Evolutionary conservation across 2,113 vertebrate species (phyloP).

Genomic region (Thamnophis sirtalis): DNA sequence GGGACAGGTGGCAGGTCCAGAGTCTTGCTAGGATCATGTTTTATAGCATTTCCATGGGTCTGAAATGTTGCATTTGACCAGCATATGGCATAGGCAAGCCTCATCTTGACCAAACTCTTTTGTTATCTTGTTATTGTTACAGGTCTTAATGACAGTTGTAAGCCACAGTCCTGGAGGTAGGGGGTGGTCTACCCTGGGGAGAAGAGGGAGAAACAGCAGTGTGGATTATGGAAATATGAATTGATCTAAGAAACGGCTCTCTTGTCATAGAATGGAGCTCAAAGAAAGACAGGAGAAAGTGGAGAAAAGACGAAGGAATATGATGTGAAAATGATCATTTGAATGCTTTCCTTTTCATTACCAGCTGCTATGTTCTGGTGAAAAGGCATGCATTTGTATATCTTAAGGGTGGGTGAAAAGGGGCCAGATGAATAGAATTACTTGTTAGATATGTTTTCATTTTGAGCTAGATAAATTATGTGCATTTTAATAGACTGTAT

Average conservation of each 20-base stretch:
- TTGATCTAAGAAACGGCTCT: slow-evolving; percentile 85
- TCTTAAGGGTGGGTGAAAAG: slow-evolving; percentile 69
- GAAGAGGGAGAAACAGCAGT: slow-evolving; percentile 82
- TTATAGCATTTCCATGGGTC: slow-evolving; percentile 65
- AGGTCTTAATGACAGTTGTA: slow-evolving; percentile 96
- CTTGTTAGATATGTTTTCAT: slow-evolving; percentile 75
- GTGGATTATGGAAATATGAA: slow-evolving; percentile 99
- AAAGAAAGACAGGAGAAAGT: slow-evolving; percentile 89
- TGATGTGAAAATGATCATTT: slow-evolving; percentile 86
- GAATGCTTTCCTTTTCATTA: slow-evolving; percentile 87
- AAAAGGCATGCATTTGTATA: slow-evolving; percentile 87
- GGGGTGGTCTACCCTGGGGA: slow-evolving; percentile 95
- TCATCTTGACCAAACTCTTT: slow-evolving; percentile 85
- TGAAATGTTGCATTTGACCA: slow-evolving; percentile 70
- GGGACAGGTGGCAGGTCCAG: slow-evolving; percentile 36
- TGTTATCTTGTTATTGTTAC: slow-evolving; percentile 95
- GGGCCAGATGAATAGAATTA: slow-evolving; percentile 74
- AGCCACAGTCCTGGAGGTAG: slow-evolving; percentile 88
- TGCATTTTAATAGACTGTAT: slow-evolving; percentile 76
- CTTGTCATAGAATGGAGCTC: slow-evolving; percentile 84
- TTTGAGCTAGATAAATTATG: slow-evolving; percentile 69
- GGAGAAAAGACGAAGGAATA: slow-evolving; percentile 81
- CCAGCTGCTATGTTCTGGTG: slow-evolving; percentile 87
- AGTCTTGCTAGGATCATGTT: slow-evolving; percentile 72
- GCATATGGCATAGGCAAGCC: slow-evolving; percentile 90